Evolutionary conservation across 2,888 invertebrate genomes (phyloP).

Genomic region (Galeopsomyia nigrocyanea): DNA sequence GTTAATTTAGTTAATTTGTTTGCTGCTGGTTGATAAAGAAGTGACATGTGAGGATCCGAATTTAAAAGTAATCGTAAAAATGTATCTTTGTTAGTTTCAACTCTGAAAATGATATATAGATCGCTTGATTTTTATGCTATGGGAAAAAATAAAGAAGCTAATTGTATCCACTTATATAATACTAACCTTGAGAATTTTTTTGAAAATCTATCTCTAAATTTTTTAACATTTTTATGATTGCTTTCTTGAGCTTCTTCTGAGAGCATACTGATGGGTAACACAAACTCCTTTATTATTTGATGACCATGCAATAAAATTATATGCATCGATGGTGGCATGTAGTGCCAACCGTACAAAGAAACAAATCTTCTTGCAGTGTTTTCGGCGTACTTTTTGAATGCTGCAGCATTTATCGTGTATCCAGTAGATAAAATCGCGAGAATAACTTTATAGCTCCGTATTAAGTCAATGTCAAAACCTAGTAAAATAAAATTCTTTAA

Average conservation of each 20-base stretch:
- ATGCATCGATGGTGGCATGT: too few relatives aligned
- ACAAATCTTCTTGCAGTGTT: neutral
- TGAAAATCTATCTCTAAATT: neutral
- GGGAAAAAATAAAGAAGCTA: too few relatives aligned
- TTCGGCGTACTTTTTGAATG: neutral
- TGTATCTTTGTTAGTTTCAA: neutral
- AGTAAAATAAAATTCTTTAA: too few relatives aligned
- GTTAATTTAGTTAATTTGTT: too few relatives aligned
- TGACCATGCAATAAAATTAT: neutral
- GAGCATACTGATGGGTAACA: neutral
- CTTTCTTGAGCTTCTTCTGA: neutral
- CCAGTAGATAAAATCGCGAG: neutral
- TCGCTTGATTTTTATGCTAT: too few relatives aligned
- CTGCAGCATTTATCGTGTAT: neutral
- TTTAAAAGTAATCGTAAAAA: neutral
- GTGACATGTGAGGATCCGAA: neutral
- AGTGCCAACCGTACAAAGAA: neutral
- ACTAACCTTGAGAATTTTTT: too few relatives aligned
- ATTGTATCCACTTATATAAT: too few relatives aligned
- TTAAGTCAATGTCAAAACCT: neutral
- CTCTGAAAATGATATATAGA: neutral
- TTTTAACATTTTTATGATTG: neutral
- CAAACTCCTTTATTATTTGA: neutral
- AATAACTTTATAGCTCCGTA: neutral
- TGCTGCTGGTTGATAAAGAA: too few relatives aligned